Conservation (phyloP, 2,888 invertebrate genomes). For the Drosophila imparisetae region DNA sequence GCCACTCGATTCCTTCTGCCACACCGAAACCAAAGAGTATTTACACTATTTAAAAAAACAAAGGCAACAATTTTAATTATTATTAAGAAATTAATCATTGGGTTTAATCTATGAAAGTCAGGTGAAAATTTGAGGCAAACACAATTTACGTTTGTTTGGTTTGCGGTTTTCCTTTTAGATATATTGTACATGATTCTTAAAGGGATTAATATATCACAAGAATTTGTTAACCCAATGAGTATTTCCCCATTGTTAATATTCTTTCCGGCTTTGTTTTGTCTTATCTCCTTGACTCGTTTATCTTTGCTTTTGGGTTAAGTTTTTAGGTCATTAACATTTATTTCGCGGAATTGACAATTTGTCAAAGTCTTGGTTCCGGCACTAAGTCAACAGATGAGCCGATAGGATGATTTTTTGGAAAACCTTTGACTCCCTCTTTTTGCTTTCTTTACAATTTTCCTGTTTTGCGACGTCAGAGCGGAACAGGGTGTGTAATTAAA, state of each 20-base stretch:
- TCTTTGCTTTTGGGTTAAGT: slow-evolving; percentile 27
- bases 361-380: slow-evolving; percentile 42
- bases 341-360: slow-evolving; percentile 59
- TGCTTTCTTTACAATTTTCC: not conserved
- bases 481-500: slow-evolving; percentile 15
- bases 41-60: not conserved
- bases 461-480: slow-evolving; percentile 6
- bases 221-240: slow-evolving; percentile 7
- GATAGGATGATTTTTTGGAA: slow-evolving; percentile 3
- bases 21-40: not conserved
- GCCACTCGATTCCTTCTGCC: not conserved
- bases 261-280: not conserved
- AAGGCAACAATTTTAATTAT: not conserved
- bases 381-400: slow-evolving; percentile 42
- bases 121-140: not conserved
- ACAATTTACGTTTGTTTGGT: not conserved
- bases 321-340: slow-evolving; percentile 50
- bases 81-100: not conserved
- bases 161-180: not conserved
- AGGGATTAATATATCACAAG: not conserved
- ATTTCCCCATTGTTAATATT: slow-evolving; percentile 8
- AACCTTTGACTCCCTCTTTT: not conserved
- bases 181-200: not conserved
- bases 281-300: not conserved
- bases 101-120: not conserved